Conservation (phyloP, 2,888 invertebrate genomes). For the Blastobasis adustella region DNA sequence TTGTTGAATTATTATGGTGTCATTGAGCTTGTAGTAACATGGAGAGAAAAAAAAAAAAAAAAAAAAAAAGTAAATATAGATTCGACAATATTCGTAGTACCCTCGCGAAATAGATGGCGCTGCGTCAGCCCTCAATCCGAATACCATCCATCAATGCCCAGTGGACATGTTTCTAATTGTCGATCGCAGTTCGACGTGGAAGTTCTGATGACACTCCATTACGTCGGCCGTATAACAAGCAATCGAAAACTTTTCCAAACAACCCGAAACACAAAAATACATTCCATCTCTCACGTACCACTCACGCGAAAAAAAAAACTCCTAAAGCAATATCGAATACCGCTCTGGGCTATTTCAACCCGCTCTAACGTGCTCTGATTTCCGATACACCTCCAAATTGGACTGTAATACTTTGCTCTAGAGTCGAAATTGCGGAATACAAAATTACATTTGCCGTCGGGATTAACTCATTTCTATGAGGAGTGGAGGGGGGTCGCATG, state of each 20-base stretch:
- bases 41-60: too few relatives aligned
- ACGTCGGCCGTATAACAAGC: slow-evolving; percentile 2
- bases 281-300: slow-evolving; percentile 34
- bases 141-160: too few relatives aligned
- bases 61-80: too few relatives aligned
- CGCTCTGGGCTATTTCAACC: slow-evolving; percentile 42
- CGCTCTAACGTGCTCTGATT: slow-evolving; percentile 10
- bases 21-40: too few relatives aligned
- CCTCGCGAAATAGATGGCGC: too few relatives aligned
- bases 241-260: slow-evolving; percentile 20
- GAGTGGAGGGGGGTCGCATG: background rate
- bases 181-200: background rate
- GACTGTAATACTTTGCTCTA: background rate
- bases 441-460: background rate
- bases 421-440: background rate
- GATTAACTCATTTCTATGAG: background rate
- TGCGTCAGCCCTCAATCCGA: too few relatives aligned
- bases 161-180: too few relatives aligned
- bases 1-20: too few relatives aligned
- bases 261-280: slow-evolving; percentile 33
- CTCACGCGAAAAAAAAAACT: slow-evolving; percentile 37
- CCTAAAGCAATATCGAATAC: slow-evolving; percentile 43
- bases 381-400: background rate
- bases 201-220: slow-evolving; percentile 3
- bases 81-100: too few relatives aligned